phyloP scores from a whole-genome alignment of 2,888 invertebrate species.

The Coenonympha arcania region DNA sequence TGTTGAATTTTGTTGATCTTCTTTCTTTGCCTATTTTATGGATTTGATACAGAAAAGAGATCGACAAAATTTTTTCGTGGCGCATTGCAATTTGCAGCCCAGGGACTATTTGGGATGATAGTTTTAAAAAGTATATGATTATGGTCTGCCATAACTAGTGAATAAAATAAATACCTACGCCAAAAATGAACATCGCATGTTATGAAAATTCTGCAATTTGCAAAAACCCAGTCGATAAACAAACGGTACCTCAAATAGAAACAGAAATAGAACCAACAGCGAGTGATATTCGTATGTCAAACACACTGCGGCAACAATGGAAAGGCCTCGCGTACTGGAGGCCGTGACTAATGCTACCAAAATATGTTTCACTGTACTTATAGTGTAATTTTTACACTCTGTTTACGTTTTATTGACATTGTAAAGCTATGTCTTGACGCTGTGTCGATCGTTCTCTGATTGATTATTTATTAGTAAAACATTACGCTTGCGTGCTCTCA shows the following conservation, averaged over 20 bases:
- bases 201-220: conserved; percentile 41
- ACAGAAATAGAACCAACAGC: conserved; percentile 58
- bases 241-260: conserved; percentile 52
- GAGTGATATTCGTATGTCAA: conserved; percentile 50
- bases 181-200: conserved; percentile 49
- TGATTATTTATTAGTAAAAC: neutral
- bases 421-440: neutral
- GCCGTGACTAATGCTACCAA: conserved; percentile 53
- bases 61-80: too few species aligned
- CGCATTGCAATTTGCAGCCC: too few species aligned
- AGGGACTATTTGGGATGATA: neutral
- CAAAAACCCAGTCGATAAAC: conserved; percentile 53
- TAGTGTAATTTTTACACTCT: conserved; percentile 26
- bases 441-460: neutral
- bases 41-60: too few species aligned
- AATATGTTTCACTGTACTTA: conserved; percentile 48
- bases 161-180: conserved; percentile 12
- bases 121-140: neutral
- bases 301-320: conserved; percentile 60
- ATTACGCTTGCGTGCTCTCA: neutral
- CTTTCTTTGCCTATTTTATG: too few species aligned
- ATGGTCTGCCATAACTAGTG: neutral
- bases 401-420: conserved; percentile 9
- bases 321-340: conserved; percentile 38
- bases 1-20: too few species aligned